Conservation (phyloP, 2,888 invertebrate genomes). For the Acanthopleura granulata region DNA sequence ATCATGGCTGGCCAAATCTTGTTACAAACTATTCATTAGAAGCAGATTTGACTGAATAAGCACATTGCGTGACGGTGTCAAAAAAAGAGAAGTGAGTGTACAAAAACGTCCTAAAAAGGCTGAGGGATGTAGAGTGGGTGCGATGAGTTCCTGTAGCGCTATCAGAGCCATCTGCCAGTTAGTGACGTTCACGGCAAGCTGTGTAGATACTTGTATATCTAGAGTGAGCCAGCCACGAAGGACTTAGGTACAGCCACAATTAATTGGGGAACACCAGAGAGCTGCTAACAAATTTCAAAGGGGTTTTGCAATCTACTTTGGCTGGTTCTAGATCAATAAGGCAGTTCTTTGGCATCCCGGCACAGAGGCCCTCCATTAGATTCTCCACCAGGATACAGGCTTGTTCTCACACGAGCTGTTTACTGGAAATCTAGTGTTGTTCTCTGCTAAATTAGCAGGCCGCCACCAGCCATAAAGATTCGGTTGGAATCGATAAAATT, state of each 20-base stretch:
- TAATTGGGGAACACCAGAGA: conserved; percentile 6
- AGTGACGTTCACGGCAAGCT: too few species aligned
- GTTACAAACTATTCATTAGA: too few species aligned
- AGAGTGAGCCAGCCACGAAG: too few species aligned
- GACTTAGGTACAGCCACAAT: not conserved
- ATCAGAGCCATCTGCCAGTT: too few species aligned
- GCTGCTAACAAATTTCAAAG: conserved; percentile 12
- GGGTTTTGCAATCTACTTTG: not conserved
- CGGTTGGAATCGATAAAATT: not conserved
- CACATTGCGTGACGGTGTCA: too few species aligned
- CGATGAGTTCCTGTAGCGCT: too few species aligned
- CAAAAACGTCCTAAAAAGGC: too few species aligned
- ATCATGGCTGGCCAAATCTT: too few species aligned
- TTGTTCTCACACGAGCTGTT: conserved; percentile 3
- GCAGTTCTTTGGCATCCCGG: not conserved
- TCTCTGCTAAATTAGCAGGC: not conserved
- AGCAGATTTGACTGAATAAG: too few species aligned
- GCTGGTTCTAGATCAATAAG: not conserved
- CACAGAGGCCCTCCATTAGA: not conserved
- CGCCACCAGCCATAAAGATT: not conserved
- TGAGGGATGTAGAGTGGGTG: too few species aligned
- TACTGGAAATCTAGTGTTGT: conserved; percentile 3
- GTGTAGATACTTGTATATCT: too few species aligned
- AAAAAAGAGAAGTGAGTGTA: too few species aligned
- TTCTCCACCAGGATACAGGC: not conserved